Conservation (phyloP, 2,113 vertebrate species). For the Crotalus viridis region DNA sequence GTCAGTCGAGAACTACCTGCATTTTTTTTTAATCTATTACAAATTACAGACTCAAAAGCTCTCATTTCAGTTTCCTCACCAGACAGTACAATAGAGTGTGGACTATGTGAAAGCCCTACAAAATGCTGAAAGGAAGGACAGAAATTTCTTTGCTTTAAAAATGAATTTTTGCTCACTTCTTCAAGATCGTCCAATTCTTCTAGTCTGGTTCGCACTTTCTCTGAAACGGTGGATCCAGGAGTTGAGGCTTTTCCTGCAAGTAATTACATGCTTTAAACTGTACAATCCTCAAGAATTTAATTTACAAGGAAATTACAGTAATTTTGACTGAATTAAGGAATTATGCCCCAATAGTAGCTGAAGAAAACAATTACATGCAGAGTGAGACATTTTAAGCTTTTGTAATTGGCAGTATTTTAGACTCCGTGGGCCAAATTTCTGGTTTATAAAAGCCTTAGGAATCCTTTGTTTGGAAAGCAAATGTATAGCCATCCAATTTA, state of each 20-base stretch:
- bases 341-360: not conserved
- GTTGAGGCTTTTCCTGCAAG: constrained; percentile 77
- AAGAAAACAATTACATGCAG: not conserved
- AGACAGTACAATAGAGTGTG: not conserved
- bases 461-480: not conserved
- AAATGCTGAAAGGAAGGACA: not conserved
- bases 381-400: not conserved
- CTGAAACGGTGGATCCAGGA: constrained; percentile 85
- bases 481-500: not conserved
- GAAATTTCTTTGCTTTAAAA: not conserved
- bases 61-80: not conserved
- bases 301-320: not conserved
- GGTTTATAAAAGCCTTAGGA: not conserved
- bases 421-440: not conserved
- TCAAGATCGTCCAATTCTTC: constrained; percentile 97
- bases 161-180: constrained; percentile 75
- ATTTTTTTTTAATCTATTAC: not conserved
- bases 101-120: not conserved
- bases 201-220: constrained; percentile 93
- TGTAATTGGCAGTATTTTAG: not conserved
- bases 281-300: not conserved
- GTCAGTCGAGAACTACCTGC: not conserved
- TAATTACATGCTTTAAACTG: not conserved
- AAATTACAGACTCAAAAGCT: not conserved
- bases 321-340: not conserved